Evolutionary conservation across 2,888 invertebrate species (phyloP).

Genomic region (Arctia plantaginis): DNA sequence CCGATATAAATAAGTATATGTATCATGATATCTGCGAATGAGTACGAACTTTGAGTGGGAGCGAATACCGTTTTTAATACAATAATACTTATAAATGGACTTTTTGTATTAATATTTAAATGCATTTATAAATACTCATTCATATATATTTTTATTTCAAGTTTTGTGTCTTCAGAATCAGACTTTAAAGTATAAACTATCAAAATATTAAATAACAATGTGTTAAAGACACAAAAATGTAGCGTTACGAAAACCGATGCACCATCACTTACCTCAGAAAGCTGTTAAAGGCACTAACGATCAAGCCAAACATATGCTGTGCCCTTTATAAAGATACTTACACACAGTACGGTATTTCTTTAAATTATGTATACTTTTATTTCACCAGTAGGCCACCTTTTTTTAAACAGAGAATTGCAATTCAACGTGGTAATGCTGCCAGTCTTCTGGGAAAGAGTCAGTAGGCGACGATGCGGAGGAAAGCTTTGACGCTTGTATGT

Average conservation of each 20-base stretch:
- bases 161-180: neutral
- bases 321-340: slow-evolving; percentile 9
- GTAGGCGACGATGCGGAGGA: too few relatives aligned
- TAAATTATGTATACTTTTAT: too few relatives aligned
- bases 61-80: neutral
- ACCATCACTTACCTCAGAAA: slow-evolving; percentile 38
- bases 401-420: too few relatives aligned
- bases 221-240: slow-evolving; percentile 19
- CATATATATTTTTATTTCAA: too few relatives aligned
- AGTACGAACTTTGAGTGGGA: neutral
- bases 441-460: too few relatives aligned
- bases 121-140: too few relatives aligned
- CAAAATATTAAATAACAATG: slow-evolving; percentile 1
- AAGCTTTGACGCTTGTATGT: too few relatives aligned
- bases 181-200: neutral
- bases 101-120: too few relatives aligned
- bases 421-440: too few relatives aligned
- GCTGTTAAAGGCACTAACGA: slow-evolving; percentile 59
- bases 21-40: slow-evolving; percentile 3
- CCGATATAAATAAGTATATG: slow-evolving; percentile 20
- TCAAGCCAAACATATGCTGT: slow-evolving; percentile 30
- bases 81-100: too few relatives aligned
- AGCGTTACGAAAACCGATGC: slow-evolving; percentile 15
- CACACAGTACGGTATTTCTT: too few relatives aligned
- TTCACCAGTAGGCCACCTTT: too few relatives aligned